Conservation (phyloP, 2,797 vertebrate genomes). For the Myoxocephalus aenaeus region DNA sequence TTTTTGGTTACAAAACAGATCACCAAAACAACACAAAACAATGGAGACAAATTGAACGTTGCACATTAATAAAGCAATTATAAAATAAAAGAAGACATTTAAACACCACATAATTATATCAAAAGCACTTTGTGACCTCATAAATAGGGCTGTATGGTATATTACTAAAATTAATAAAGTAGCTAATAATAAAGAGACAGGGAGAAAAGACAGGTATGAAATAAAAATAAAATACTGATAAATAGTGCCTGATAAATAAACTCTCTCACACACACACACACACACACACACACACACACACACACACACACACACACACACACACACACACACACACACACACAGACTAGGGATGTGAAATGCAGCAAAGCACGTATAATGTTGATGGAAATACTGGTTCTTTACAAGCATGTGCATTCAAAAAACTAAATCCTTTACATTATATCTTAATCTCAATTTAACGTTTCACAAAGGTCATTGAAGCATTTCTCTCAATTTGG, state of each 20-base stretch:
- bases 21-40: constrained; percentile 53
- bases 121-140: constrained; percentile 78
- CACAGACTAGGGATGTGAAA: neutral
- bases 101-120: constrained; percentile 47
- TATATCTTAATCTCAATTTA: neutral
- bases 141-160: constrained; percentile 44
- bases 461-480: neutral
- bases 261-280: neutral
- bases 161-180: constrained; percentile 14
- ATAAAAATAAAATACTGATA: neutral
- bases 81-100: constrained; percentile 36
- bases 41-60: constrained; percentile 32
- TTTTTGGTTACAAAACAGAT: constrained; percentile 37
- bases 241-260: constrained; percentile 27
- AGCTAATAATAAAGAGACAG: neutral
- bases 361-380: neutral
- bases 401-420: constrained; percentile 3
- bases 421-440: constrained; percentile 4
- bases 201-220: neutral
- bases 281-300: neutral
- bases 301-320: neutral
- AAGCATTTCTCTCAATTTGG: neutral
- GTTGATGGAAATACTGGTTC: neutral
- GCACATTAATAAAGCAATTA: constrained; percentile 20
- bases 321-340: constrained; percentile 4